phyloP scores from a whole-genome alignment of 1,140 invertebrate species.

The Brachionus asplanchnoidis region DNA sequence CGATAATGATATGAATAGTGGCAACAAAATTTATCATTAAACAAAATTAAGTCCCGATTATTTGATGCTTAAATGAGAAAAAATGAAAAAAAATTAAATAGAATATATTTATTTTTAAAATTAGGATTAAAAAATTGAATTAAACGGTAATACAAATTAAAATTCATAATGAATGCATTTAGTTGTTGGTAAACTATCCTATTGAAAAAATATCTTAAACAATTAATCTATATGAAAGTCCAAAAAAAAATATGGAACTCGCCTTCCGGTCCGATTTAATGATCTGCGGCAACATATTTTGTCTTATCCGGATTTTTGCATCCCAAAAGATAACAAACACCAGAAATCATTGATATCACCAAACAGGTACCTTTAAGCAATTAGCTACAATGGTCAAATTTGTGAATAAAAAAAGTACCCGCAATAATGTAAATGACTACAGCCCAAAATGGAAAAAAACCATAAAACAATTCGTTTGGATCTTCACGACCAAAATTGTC shows the following conservation, averaged over 20 bases:
- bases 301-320: constrained; percentile 28
- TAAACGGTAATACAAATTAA: neutral
- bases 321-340: constrained; percentile 11
- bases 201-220: neutral
- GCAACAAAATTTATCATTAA: too few relatives aligned
- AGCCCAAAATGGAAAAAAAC: constrained; percentile 25
- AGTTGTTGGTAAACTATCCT: neutral
- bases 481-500: neutral
- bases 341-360: neutral
- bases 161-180: neutral
- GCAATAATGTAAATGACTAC: constrained; percentile 20
- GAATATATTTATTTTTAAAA: neutral
- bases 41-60: too few relatives aligned
- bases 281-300: neutral
- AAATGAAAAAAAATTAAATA: too few relatives aligned
- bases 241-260: neutral
- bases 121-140: neutral
- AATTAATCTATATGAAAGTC: neutral
- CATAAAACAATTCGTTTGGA: neutral
- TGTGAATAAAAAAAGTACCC: neutral
- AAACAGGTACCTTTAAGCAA: constrained; percentile 8
- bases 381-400: neutral
- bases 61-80: too few relatives aligned
- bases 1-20: too few relatives aligned
- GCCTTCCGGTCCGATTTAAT: neutral